These are phyloP conservation scores for Spheniscus mendiculus DNA, from an alignment of 2,113 vertebrate species.

Conservation along the genomic window DNA sequence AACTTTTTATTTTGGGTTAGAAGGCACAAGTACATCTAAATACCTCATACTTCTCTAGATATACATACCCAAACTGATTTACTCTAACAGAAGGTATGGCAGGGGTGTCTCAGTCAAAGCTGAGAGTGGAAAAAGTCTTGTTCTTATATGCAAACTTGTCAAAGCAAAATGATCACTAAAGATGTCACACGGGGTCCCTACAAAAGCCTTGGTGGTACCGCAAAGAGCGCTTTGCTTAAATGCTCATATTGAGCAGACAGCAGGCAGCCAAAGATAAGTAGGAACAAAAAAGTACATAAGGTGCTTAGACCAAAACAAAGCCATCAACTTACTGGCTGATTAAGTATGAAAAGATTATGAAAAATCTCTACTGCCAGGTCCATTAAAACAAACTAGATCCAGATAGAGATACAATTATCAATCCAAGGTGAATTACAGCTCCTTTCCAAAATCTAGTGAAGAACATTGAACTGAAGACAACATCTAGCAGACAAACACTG, in stretches of 20 bases:
- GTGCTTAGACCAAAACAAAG: not conserved
- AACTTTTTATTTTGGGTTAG: not conserved
- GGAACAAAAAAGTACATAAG: not conserved
- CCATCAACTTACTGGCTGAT: not conserved
- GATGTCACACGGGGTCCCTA: accelerated
- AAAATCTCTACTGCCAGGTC: not conserved
- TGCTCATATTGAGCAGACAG: not conserved
- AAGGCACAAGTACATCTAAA: not conserved
- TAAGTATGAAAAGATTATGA: not conserved
- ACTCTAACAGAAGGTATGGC: not conserved
- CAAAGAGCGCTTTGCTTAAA: not conserved
- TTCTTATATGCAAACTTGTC: not conserved
- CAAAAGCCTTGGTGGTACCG: accelerated
- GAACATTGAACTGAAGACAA: not conserved
- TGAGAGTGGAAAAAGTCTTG: not conserved
- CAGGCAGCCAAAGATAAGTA: not conserved
- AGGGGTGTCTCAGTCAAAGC: not conserved
- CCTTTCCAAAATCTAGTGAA: not conserved
- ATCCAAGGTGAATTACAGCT: not conserved
- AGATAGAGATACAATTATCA: not conserved
- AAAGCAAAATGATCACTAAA: not conserved
- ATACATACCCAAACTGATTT: not conserved
- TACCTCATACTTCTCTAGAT: not conserved
- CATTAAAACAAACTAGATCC: not conserved
- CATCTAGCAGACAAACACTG: not conserved